Conservation (phyloP, 2,888 invertebrate genomes). For the Drosophila niveifrons region DNA sequence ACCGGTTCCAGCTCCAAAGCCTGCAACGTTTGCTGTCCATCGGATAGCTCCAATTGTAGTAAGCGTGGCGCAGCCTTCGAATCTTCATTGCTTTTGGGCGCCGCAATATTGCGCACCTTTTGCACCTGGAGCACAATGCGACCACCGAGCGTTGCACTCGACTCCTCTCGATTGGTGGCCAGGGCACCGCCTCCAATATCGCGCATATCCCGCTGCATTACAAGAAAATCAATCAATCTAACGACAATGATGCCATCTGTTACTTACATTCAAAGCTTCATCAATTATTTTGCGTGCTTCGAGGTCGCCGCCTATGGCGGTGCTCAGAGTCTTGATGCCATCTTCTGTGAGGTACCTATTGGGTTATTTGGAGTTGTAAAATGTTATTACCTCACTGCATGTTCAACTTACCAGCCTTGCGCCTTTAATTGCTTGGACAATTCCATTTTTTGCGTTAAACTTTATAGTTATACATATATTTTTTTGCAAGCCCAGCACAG, state of each 20-base stretch:
- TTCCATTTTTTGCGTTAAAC: slow-evolving; percentile 86
- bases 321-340: slow-evolving; percentile 89
- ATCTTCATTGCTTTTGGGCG: slow-evolving; percentile 96
- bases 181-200: slow-evolving; percentile 92
- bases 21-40: slow-evolving; percentile 92
- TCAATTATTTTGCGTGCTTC: slow-evolving; percentile 89
- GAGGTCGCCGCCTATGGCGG: slow-evolving; percentile 77
- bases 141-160: slow-evolving; percentile 83
- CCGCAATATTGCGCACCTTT: slow-evolving; percentile 94
- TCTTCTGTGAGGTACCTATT: slow-evolving; percentile 89
- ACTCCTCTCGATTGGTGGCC: slow-evolving; percentile 87
- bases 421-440: slow-evolving; percentile 88
- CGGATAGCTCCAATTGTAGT: slow-evolving; percentile 93
- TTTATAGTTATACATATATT: slow-evolving; percentile 35
- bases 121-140: slow-evolving; percentile 94
- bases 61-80: slow-evolving; percentile 93
- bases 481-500: slow-evolving; percentile 44
- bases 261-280: slow-evolving; percentile 90
- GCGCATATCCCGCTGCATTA: slow-evolving; percentile 88
- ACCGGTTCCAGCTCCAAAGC: slow-evolving; percentile 92
- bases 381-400: background rate
- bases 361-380: background rate
- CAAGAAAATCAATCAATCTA: slow-evolving; percentile 1
- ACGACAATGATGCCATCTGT: background rate
- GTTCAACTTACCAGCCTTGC: slow-evolving; percentile 88